These are phyloP conservation scores for Drosophila robusta DNA, from an alignment of 2,888 invertebrate species.

Conservation along the genomic window DNA sequence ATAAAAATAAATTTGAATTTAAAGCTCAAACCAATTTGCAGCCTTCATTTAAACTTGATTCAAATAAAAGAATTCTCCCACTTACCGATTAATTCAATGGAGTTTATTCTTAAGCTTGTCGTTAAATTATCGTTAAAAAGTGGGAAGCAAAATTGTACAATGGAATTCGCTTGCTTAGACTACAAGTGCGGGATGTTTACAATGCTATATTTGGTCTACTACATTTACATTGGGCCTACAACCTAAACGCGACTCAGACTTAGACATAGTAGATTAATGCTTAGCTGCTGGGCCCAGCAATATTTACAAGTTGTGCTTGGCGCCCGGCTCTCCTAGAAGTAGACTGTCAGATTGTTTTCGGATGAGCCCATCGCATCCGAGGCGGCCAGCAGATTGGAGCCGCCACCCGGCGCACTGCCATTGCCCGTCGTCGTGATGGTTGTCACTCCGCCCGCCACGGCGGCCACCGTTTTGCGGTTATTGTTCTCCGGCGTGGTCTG, in stretches of 20 bases:
- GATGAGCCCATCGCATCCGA: conserved; percentile 85
- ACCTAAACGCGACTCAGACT: conserved; percentile 52
- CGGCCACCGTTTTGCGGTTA: conserved; percentile 72
- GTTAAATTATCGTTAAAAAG: conserved; percentile 56
- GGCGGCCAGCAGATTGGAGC: conserved; percentile 82
- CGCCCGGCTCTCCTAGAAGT: conserved; percentile 84
- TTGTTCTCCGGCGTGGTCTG: conserved; percentile 70
- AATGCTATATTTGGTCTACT: conserved; percentile 80
- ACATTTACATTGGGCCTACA: conserved; percentile 64
- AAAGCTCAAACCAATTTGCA: too few relatives aligned
- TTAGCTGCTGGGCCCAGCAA: conserved; percentile 48
- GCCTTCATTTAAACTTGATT: too few relatives aligned
- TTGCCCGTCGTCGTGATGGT: conserved; percentile 61
- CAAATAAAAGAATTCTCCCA: background rate
- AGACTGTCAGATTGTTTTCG: conserved; percentile 87
- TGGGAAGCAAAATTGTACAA: conserved; percentile 74
- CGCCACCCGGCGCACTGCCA: conserved; percentile 27
- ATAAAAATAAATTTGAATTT: too few relatives aligned
- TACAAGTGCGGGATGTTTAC: conserved; percentile 60
- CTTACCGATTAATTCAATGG: conserved; percentile 26
- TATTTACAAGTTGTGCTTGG: conserved; percentile 57
- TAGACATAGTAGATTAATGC: conserved; percentile 40
- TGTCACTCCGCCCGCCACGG: conserved; percentile 57
- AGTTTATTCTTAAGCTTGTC: conserved; percentile 53
- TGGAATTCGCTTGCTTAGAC: conserved; percentile 69